Evolutionary conservation across 2,113 vertebrate genomes (phyloP), one percentile per base, ranked within the genome.

Genomic region (Rhizomys pruinosus): DNA sequence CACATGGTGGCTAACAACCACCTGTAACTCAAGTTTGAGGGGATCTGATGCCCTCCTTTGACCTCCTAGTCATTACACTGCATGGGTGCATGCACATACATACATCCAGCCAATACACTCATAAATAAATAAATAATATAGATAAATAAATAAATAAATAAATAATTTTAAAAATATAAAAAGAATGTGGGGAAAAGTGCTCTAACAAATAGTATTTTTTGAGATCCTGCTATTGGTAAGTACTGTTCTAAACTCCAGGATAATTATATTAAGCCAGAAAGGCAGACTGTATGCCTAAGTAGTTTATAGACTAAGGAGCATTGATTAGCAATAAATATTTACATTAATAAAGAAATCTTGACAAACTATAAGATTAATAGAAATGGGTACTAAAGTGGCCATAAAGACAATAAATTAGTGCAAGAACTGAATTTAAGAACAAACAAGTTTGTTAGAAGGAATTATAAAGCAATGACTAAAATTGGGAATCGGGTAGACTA

Each of bases 381-480:
- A 69, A 72, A 85, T 82, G 42, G 63, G 27, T 23, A 52, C 47
- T 52, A 7, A 5, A 16, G 13, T 66, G 19, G 12, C 59, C 25
- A 66, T n/a, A 64, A 86, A 63, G 25, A 91, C 2, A 47, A 86
- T 44, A 16, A 74, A 47, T 73, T 93, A 85, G 63, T 79, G n/a
- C n/a, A 77, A 89, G 91, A 89, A 64, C 8, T 88, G 63, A 73
- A 89, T 66, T 76, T 84, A 72, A 73, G 69, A 91, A 87, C 79
- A 87, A 85, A 87, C 23, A 9, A 76, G 11, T 64, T 73, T 15
- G 32, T 84, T 47, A 39, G 19, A 72, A 55, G 47, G 79, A 76
- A 81, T 32, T 63, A 76, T 15, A 11, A 34, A 19, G 25, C 39
- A 39, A 42, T 32, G 47, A 95, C 63, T 77, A 79, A 78, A 95